Evolutionary conservation across 2,888 invertebrate genomes (phyloP).

Genomic region (Xanthia togata): DNA sequence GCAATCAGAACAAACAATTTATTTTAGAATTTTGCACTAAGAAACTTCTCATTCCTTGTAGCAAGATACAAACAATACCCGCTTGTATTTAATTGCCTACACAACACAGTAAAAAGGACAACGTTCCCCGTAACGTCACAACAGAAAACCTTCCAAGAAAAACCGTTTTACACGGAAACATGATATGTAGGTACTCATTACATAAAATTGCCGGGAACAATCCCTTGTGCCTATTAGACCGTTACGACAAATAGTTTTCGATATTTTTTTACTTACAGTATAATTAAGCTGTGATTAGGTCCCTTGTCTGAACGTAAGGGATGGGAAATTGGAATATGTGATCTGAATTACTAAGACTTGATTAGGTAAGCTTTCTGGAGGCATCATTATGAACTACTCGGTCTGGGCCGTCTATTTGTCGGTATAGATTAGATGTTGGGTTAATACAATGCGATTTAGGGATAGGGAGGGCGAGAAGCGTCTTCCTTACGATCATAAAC

Average conservation of each 20-base stretch:
- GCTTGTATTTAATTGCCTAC: not conserved
- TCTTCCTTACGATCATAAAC: not conserved
- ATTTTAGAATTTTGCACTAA: not conserved
- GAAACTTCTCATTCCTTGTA: not conserved
- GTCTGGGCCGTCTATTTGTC: not conserved
- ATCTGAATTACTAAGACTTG: constrained; percentile 39
- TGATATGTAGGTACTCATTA: constrained; percentile 44
- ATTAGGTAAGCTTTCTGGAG: constrained; percentile 28
- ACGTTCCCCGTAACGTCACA: constrained; percentile 21
- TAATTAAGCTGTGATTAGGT: constrained; percentile 59
- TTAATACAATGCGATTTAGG: not conserved
- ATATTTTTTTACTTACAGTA: constrained; percentile 55
- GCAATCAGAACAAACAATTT: not conserved
- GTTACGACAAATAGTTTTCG: constrained; percentile 40
- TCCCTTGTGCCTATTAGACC: constrained; percentile 29
- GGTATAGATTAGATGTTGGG: not conserved
- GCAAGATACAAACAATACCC: not conserved
- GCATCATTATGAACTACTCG: constrained; percentile 2
- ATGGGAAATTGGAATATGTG: constrained; percentile 56
- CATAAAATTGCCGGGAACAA: constrained; percentile 45
- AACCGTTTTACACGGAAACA: constrained; percentile 37
- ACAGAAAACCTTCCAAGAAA: constrained; percentile 34
- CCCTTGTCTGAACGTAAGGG: constrained; percentile 41
- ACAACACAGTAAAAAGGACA: constrained; percentile 12
- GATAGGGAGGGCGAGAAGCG: not conserved